Percentiles rank a stretch among this genome's conserved stretches.
Evolutionary conservation across 2,888 invertebrate species (phyloP).

Genomic region (Xylophagus ater): DNA sequence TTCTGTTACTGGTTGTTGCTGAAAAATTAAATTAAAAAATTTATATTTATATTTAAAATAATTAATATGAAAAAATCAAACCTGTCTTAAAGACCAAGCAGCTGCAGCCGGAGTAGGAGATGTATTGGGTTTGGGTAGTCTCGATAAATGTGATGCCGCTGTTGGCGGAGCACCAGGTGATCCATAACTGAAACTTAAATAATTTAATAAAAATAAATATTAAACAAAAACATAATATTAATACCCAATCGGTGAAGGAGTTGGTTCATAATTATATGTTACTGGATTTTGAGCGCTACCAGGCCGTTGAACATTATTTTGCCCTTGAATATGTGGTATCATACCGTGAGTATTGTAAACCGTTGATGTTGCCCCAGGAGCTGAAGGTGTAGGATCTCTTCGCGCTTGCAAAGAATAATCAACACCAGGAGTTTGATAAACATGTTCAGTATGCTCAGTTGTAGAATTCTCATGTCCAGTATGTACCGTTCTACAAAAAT

Average conservation of each 20-base stretch:
- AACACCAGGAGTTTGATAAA: slow-evolving; percentile 45
- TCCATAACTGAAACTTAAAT: slow-evolving; percentile 29
- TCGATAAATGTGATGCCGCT: slow-evolving; percentile 46
- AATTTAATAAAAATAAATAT: not conserved
- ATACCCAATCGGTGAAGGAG: slow-evolving; percentile 49
- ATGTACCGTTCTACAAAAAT: slow-evolving; percentile 32
- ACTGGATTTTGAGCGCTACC: slow-evolving; percentile 61
- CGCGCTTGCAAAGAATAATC: slow-evolving; percentile 62
- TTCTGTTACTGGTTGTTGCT: slow-evolving; percentile 53
- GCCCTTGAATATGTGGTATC: slow-evolving; percentile 22
- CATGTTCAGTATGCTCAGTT: slow-evolving; percentile 28
- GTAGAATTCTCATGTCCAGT: slow-evolving; percentile 30
- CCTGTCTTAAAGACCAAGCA: slow-evolving; percentile 53
- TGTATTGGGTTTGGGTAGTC: slow-evolving; percentile 55
- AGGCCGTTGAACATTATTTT: slow-evolving; percentile 50
- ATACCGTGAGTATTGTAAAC: slow-evolving; percentile 31
- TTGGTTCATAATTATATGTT: slow-evolving; percentile 58
- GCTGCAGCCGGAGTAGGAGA: slow-evolving; percentile 61
- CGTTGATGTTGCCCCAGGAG: slow-evolving; percentile 21
- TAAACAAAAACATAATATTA: not conserved
- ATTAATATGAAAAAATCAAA: not conserved
- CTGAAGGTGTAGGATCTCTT: slow-evolving; percentile 32
- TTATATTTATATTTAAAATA: too few species aligned
- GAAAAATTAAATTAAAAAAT: slow-evolving; percentile 20
- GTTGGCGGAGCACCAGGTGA: slow-evolving; percentile 52